Percentiles rank a stretch among this genome's conserved stretches.
Evolutionary conservation across 1,140 invertebrate species (phyloP).

Genomic region (Conus betulinus): DNA sequence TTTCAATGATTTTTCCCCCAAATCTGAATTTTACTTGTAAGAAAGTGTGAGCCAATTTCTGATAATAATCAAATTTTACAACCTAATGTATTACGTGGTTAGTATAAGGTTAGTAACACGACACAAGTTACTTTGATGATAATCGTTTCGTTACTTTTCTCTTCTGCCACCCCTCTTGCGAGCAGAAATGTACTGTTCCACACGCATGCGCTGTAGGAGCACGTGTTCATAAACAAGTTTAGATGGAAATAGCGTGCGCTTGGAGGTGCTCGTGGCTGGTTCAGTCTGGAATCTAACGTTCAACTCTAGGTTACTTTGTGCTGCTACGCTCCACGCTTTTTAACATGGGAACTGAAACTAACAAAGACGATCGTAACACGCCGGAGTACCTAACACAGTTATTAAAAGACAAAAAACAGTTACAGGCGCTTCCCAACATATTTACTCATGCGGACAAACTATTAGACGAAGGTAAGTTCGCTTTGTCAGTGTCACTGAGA

Average conservation of each 20-base stretch:
- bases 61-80: too few species aligned
- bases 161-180: slow-evolving; percentile 41
- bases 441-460: slow-evolving; percentile 99
- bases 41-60: too few species aligned
- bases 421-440: slow-evolving; percentile 99
- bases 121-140: not conserved
- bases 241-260: slow-evolving; percentile 62
- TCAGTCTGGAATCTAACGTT: too few species aligned
- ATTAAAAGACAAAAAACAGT: slow-evolving; percentile 99
- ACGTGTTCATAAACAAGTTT: slow-evolving; percentile 75
- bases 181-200: slow-evolving; percentile 54
- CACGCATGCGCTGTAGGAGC: slow-evolving; percentile 70
- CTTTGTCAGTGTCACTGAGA: too few species aligned
- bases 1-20: not conserved
- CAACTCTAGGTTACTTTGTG: slow-evolving; percentile 63
- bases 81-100: not conserved
- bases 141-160: not conserved
- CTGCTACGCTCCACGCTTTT: slow-evolving; percentile 62
- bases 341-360: slow-evolving; percentile 75
- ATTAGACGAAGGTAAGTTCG: slow-evolving; percentile 96
- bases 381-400: slow-evolving; percentile 99
- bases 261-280: too few species aligned
- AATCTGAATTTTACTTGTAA: too few species aligned
- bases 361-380: slow-evolving; percentile 74
- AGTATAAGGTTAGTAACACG: not conserved